Percentiles rank a stretch among this genome's conserved stretches.
Evolutionary conservation across 2,797 vertebrate species (phyloP).

Genomic region (Adelosebastes latens): DNA sequence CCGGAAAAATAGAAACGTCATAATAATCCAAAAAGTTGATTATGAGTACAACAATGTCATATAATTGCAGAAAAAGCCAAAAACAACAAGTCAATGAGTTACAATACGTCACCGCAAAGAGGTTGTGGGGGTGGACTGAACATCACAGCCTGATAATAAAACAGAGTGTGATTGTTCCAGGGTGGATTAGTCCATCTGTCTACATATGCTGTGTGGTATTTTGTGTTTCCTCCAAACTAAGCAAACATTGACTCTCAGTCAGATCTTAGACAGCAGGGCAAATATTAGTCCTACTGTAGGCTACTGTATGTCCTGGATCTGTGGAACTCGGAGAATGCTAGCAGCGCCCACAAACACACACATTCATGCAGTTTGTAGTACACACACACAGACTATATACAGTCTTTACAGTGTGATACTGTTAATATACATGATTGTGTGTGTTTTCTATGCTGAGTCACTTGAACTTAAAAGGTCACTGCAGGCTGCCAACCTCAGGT

Average conservation of each 20-base stretch:
- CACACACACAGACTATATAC: neutral
- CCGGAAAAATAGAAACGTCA: neutral
- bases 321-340: slow-evolving; percentile 42
- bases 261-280: slow-evolving; percentile 52
- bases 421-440: neutral
- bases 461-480: neutral
- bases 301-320: slow-evolving; percentile 21
- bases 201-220: slow-evolving; percentile 28
- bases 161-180: slow-evolving; percentile 3
- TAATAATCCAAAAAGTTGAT: neutral
- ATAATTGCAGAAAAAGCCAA: neutral
- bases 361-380: neutral
- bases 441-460: neutral
- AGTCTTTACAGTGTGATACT: neutral
- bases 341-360: neutral
- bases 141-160: neutral
- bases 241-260: slow-evolving; percentile 32
- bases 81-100: neutral
- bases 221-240: slow-evolving; percentile 45
- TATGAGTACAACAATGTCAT: neutral
- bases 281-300: slow-evolving; percentile 53
- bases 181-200: slow-evolving; percentile 2
- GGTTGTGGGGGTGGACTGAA: neutral
- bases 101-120: neutral
- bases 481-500: neutral